These are phyloP conservation scores for Capreolus pygargus DNA, from an alignment of 2,113 vertebrate genomes.

Conservation along the genomic window DNA sequence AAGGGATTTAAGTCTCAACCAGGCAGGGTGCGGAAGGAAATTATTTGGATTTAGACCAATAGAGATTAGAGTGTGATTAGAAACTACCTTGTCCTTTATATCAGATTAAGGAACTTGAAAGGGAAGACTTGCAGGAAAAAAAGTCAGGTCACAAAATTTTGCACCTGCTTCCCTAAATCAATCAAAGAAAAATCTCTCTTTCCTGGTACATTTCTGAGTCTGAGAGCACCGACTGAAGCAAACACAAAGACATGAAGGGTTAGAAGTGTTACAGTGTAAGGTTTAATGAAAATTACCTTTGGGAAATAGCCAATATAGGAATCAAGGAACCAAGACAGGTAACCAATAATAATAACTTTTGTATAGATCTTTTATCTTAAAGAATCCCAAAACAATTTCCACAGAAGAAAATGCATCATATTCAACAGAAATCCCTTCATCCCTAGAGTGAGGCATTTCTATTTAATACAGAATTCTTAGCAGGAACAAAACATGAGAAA, in stretches of 20 bases:
- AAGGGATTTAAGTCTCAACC: slow-evolving; percentile 69
- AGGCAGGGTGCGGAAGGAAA: slow-evolving; percentile 55
- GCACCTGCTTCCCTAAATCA: slow-evolving; percentile 50
- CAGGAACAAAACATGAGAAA: not conserved
- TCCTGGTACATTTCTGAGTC: not conserved
- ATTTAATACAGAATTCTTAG: slow-evolving; percentile 42
- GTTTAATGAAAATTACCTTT: slow-evolving; percentile 59
- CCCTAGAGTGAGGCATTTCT: not conserved
- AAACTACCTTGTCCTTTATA: slow-evolving; percentile 62
- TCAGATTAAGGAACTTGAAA: slow-evolving; percentile 68
- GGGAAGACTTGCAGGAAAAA: slow-evolving; percentile 30
- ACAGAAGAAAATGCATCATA: slow-evolving; percentile 11
- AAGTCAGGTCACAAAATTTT: slow-evolving; percentile 44
- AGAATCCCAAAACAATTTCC: slow-evolving; percentile 45
- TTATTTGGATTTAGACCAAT: slow-evolving; percentile 69
- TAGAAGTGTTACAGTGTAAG: not conserved
- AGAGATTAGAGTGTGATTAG: slow-evolving; percentile 68
- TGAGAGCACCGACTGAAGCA: not conserved
- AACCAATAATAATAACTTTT: slow-evolving; percentile 66
- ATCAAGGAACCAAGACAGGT: slow-evolving; percentile 56
- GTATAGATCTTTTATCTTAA: slow-evolving; percentile 59
- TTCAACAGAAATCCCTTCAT: slow-evolving; percentile 20
- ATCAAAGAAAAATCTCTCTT: not conserved
- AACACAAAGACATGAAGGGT: not conserved
- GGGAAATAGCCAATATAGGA: slow-evolving; percentile 56